Base-by-base conservation (phyloP, 2,113 vertebrate species). In the Plecturocebus donacophilus region DNA sequence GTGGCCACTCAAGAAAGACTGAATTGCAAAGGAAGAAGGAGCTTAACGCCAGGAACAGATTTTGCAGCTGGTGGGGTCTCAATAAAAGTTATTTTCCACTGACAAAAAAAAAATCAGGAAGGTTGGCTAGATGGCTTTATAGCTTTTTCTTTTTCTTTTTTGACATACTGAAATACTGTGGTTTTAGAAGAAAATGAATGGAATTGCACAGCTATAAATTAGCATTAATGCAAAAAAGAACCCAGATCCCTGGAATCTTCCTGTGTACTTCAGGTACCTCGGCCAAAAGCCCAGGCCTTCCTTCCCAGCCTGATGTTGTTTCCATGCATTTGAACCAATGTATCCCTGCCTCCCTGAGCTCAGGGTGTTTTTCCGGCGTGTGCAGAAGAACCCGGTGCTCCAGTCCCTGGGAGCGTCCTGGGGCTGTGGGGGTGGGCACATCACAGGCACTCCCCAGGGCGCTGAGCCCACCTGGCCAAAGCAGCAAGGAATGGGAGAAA, bases 321-420 rank as follows among this genome's bases (percentile, higher is more conserved):
- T 32, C 49, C 16, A n/a, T 11, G 54, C 47, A 16, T 23, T 35
- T 21, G 70, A 68, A 35, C 3, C 19, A 21, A 56, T 0, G 4
- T 4, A 14, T 25, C 45, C 11, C 20, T 11, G 47, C 1, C 3
- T 4, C 19, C 4, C 56, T 79, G 23, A 73, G 38, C 25, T 42
- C 38, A 13, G 19, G 21, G 47, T 5, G 19, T 30, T 13, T 8
- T 25, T 35, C 27, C 19, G 2, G 54, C 0, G 1, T 14, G 10
- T 54, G 68, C 30, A 1, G 30, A 47, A 68, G 32, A 32, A 14
- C 5, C 6, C 1, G 3, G 35, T 20, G 23, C 11, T 47, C 32
- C 42, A 19, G 9, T 45, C 47, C 21, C 27, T 12, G 42, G 42
- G 52, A 17, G 73, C 14, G 0, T 14, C 16, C 7, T 5, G 6